Percentiles rank a stretch among this genome's conserved stretches.
phyloP scores from a whole-genome alignment of 2,888 invertebrate genomes.

The Ophioninae sp. region DNA sequence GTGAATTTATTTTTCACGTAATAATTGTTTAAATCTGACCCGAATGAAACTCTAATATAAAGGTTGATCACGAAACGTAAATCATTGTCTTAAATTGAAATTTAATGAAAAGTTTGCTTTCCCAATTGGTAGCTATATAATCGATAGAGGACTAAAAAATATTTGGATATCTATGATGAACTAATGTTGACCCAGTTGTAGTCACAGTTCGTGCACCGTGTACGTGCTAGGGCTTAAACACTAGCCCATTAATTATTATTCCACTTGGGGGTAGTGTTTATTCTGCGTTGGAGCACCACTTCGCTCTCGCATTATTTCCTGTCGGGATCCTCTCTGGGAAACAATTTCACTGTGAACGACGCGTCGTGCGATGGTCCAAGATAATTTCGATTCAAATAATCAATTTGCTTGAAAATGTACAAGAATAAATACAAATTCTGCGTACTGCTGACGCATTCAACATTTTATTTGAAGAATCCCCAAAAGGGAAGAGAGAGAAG shows the following conservation, averaged over 20 bases:
- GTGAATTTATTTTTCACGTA: no score
- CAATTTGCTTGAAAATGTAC: background rate
- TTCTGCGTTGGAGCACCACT: constrained; percentile 53
- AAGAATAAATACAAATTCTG: background rate
- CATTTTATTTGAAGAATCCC: background rate
- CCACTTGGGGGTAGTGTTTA: constrained; percentile 59
- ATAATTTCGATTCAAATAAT: background rate
- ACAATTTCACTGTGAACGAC: background rate
- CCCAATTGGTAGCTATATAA: background rate
- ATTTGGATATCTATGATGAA: constrained; percentile 1
- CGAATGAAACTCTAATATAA: no score
- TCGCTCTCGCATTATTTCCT: constrained; percentile 50
- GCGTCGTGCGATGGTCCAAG: constrained; percentile 7
- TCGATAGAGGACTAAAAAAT: background rate
- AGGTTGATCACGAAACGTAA: background rate
- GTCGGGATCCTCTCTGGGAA: constrained; percentile 30
- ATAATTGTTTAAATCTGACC: no score
- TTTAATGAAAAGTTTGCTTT: background rate
- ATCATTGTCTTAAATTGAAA: background rate
- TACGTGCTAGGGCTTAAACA: constrained; percentile 59
- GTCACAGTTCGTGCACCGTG: constrained; percentile 9
- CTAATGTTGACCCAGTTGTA: constrained; percentile 13
- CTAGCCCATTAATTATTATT: constrained; percentile 65
- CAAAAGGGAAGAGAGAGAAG: background rate
- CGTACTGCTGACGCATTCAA: background rate